Base-by-base conservation (phyloP, 1,140 invertebrate genomes). In the Dufourea novaeangliae region DNA sequence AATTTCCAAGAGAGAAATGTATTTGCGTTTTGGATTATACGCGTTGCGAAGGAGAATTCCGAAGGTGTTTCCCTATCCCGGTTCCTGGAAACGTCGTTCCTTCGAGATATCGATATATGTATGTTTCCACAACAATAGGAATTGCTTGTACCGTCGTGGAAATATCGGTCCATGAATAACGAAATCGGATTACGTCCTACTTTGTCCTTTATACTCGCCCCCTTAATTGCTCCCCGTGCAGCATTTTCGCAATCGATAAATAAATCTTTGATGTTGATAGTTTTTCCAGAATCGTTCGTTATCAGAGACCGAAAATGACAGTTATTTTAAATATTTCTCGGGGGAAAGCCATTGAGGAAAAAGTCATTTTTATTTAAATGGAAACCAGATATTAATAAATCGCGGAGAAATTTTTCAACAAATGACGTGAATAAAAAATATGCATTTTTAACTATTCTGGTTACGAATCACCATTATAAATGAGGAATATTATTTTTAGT, bases 111-210 rank as follows among this genome's bases (percentile, higher is more conserved):
- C 57, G 22, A 37, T 32, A 34, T 59, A 32, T 59, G 32, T 59
- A 10, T n/a, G 32, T 6, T 59, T 37, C 10, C n/a, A 22, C 22
- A n/a, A 22, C n/a, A 7, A 22, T 22, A 1, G 7, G n/a, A 52
- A 2, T 3, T 52, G 0, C 14, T 52, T 10, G 5, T 46, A 20
- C 44, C 17, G 7, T 6, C 27, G 22, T 17, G 29, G 27, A 57
- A 57, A 57, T 29, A 27, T 57, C 27, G 27, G 27, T 14, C 32
- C 54, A 57, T 57, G 54, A 57, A 57, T 57, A 57, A 57, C 54
- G 54, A 32, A 57, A 32, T 8, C 25, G 20, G 32, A 17, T 29
- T 34, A n/a, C 32, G 32, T 34, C 32, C 57, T 22, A n/a, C 37
- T 59, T 20, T 20, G 17, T 59, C 37, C 37, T 20, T 59, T 59